These are phyloP conservation scores for Todiramphus saurophagus DNA, from an alignment of 2,113 vertebrate genomes.

Conservation along the genomic window DNA sequence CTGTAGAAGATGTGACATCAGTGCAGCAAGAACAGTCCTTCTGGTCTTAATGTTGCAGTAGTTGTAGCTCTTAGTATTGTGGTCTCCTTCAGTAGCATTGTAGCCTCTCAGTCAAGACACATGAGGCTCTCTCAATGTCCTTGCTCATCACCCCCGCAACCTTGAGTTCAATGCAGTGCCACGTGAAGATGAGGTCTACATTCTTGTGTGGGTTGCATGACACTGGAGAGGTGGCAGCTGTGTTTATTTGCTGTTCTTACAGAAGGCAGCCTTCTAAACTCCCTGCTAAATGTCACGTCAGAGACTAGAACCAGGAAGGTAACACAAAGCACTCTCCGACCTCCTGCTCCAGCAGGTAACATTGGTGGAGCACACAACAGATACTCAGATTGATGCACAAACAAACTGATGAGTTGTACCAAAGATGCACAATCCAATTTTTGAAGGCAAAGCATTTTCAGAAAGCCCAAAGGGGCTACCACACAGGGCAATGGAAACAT, in stretches of 20 bases:
- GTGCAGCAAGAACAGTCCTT: not conserved
- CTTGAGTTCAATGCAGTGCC: not conserved
- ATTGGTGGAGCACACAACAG: not conserved
- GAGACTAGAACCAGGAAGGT: not conserved
- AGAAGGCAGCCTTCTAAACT: not conserved
- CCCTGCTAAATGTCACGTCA: not conserved
- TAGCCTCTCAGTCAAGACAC: not conserved
- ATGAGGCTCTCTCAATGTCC: not conserved
- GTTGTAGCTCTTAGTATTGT: not conserved
- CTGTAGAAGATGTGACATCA: not conserved
- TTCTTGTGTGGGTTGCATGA: not conserved
- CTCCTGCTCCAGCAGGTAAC: not conserved
- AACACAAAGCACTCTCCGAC: not conserved
- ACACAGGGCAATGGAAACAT: not conserved
- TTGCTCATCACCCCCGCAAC: not conserved
- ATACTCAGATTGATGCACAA: rapidly evolving
- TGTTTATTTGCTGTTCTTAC: not conserved
- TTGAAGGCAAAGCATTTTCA: not conserved
- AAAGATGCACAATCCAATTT: not conserved
- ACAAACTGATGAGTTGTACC: not conserved
- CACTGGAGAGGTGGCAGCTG: not conserved
- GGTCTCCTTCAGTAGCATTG: not conserved
- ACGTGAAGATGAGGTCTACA: not conserved
- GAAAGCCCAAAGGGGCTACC: not conserved
- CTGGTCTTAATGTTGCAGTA: not conserved